phyloP scores from a whole-genome alignment of 2,888 invertebrate species.

The Pharmacophagus antenor region DNA sequence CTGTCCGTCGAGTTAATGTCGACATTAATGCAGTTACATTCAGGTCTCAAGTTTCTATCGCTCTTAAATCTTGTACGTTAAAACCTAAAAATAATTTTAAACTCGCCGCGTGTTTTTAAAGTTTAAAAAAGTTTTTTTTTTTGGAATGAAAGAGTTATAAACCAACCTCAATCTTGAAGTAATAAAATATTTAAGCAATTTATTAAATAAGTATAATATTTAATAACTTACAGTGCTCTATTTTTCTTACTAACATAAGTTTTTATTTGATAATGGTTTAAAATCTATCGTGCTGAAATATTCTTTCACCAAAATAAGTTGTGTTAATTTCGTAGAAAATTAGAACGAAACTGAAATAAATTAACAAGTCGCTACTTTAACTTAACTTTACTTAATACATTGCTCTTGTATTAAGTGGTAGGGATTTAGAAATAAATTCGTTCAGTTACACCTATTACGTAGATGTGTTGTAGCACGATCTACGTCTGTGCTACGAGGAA shows the following conservation, averaged over 20 bases:
- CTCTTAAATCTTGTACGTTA: conserved; percentile 37
- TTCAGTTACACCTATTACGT: conserved; percentile 44
- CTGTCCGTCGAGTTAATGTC: conserved; percentile 9
- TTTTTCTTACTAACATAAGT: neutral
- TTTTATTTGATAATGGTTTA: neutral
- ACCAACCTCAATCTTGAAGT: too few relatives aligned
- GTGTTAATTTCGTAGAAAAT: neutral
- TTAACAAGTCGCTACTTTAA: neutral
- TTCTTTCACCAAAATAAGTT: neutral
- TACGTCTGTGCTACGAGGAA: conserved; percentile 40
- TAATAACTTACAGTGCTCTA: too few relatives aligned
- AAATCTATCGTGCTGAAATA: neutral
- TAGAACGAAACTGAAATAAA: neutral
- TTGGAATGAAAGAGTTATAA: too few relatives aligned
- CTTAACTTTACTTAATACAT: conserved; percentile 12
- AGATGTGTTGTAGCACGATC: conserved; percentile 51
- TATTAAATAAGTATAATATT: too few relatives aligned
- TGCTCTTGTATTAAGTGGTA: conserved; percentile 22
- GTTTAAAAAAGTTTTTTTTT: too few relatives aligned
- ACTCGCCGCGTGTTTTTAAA: conserved; percentile 29
- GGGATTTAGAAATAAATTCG: conserved; percentile 36
- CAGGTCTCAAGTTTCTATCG: conserved; percentile 48
- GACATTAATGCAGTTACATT: too few relatives aligned
- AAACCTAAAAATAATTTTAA: conserved; percentile 32
- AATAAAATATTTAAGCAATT: too few relatives aligned